Evolutionary conservation across 2,113 vertebrate genomes (phyloP).

Genomic region (Andinoacara biseriatus): DNA sequence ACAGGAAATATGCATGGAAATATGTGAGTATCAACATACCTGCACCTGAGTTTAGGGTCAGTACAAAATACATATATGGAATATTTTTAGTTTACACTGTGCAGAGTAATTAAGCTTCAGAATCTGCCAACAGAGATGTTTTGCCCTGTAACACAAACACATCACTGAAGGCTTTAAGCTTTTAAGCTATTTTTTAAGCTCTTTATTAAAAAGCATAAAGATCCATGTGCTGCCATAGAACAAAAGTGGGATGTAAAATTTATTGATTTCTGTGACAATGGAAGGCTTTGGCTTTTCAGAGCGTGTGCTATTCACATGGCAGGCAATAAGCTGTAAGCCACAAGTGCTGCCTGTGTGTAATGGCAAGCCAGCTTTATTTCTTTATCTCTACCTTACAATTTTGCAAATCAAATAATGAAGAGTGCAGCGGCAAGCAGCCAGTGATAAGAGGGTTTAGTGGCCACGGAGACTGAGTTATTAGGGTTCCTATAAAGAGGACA

Average conservation of each 20-base stretch:
- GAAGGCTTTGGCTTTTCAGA: conserved; percentile 46
- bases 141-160: not conserved
- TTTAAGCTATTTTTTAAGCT: too few relatives aligned
- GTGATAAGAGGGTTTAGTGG: conserved; percentile 73
- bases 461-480: conserved; percentile 70
- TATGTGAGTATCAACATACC: too few relatives aligned
- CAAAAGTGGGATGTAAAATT: conserved; percentile 36
- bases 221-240: not conserved
- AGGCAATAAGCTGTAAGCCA: conserved; percentile 63
- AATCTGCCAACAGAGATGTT: not conserved
- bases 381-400: conserved; percentile 75
- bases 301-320: conserved; percentile 43
- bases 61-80: not conserved
- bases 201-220: not conserved
- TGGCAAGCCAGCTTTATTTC: conserved; percentile 66
- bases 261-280: conserved; percentile 56
- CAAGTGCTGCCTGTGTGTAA: conserved; percentile 63
- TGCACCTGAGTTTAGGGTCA: too few relatives aligned
- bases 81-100: not conserved
- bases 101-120: not conserved
- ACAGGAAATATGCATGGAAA: too few relatives aligned
- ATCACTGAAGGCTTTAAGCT: not conserved
- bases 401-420: conserved; percentile 75
- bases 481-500: conserved; percentile 55
- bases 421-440: conserved; percentile 62